Conservation (phyloP, 2,113 vertebrate genomes). For the Paradoxurus hermaphroditus region DNA sequence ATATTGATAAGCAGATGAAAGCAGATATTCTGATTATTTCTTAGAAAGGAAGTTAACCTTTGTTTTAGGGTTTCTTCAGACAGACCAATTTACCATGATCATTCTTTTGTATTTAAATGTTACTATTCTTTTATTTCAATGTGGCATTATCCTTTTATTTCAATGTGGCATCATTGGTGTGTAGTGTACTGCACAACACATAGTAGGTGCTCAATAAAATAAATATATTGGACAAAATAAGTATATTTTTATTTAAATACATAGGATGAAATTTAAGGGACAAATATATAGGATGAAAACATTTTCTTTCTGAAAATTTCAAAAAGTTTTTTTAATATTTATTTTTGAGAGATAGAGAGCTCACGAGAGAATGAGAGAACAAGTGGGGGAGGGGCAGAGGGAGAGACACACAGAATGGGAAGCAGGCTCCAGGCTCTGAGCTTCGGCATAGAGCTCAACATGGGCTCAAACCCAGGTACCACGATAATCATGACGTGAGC, state of each 20-base stretch:
- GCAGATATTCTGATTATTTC: not conserved
- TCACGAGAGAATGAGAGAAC: no score
- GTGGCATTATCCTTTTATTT: not conserved
- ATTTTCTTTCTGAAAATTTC: conserved; percentile 1
- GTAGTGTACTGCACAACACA: not conserved
- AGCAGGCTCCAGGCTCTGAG: no score
- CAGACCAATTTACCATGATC: conserved; percentile 1
- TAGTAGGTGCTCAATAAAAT: conserved; percentile 36
- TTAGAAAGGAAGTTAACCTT: conserved; percentile 35
- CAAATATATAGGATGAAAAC: not conserved
- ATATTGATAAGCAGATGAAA: conserved; percentile 25
- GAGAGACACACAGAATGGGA: no score
- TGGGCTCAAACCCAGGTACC: no score
- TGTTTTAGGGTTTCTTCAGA: not conserved
- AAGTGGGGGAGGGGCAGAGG: no score
- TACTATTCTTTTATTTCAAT: conserved; percentile 27
- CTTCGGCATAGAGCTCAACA: no score
- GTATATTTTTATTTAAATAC: conserved; percentile 30
- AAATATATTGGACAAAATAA: not conserved
- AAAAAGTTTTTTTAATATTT: no score
- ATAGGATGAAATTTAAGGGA: not conserved
- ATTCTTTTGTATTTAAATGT: conserved; percentile 37
- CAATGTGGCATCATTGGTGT: not conserved
- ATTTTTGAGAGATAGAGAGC: no score
- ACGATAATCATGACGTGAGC: no score